These are phyloP conservation scores for Heliocidaris tuberculata DNA, from an alignment of 35 echinoderm and acorn worm species.

Conservation along the genomic window DNA sequence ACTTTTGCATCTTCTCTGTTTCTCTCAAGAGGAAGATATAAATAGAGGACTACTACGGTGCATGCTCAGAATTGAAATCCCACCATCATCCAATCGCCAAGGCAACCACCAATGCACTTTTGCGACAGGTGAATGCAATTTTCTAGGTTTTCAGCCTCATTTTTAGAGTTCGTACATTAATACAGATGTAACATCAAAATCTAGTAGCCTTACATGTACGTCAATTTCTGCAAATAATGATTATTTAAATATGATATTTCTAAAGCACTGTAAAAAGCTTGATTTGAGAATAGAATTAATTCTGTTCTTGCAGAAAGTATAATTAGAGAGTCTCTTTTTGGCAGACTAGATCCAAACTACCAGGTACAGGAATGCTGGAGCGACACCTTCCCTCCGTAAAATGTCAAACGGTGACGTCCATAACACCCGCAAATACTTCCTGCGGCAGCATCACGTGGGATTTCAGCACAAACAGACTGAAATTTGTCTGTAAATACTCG, in stretches of 20 bases:
- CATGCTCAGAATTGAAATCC: constrained; percentile 23
- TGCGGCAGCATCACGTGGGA: constrained; percentile 34
- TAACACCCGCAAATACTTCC: constrained; percentile 43
- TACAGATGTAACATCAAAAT: neutral
- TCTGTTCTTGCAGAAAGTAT: neutral
- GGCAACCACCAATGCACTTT: neutral
- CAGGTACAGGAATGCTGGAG: constrained; percentile 14
- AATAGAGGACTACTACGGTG: neutral
- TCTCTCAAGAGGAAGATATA: neutral
- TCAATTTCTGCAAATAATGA: no score
- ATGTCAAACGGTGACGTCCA: constrained; percentile 26
- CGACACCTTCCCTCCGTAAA: constrained; percentile 25
- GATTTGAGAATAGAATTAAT: neutral
- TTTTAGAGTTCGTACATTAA: neutral
- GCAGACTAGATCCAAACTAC: neutral
- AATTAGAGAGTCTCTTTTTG: neutral
- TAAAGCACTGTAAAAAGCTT: neutral
- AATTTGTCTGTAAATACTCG: constrained; percentile 36
- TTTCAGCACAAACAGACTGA: constrained; percentile 34
- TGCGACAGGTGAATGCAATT: neutral
- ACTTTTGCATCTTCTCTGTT: neutral
- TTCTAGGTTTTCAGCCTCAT: neutral
- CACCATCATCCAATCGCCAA: constrained; percentile 7
- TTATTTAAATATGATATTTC: no score
- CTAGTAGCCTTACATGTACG: no score